Percentiles rank a stretch among this genome's conserved stretches.
phyloP scores from a whole-genome alignment of 2,797 vertebrate genomes.

The Naso thynnoides region DNA sequence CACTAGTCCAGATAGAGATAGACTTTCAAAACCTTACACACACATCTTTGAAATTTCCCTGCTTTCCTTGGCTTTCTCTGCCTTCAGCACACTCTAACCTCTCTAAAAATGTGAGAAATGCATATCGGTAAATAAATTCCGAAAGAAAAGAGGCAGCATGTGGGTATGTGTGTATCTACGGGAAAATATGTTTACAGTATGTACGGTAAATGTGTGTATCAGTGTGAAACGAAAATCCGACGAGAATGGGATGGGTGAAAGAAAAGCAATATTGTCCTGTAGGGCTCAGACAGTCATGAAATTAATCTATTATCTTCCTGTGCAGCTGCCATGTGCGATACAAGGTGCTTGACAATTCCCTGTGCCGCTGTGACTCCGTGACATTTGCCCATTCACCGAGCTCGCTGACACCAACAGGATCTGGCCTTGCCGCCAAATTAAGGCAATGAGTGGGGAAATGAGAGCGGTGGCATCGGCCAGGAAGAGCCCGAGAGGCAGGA shows the following conservation, averaged over 20 bases:
- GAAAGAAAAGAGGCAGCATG: constrained; percentile 22
- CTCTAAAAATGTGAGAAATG: constrained; percentile 28
- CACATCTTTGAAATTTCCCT: constrained; percentile 29
- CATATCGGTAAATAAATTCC: constrained; percentile 45
- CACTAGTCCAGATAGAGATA: constrained; percentile 23
- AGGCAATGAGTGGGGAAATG: constrained; percentile 83
- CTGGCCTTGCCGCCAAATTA: constrained; percentile 85
- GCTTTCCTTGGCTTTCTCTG: constrained; percentile 32
- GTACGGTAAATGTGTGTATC: constrained; percentile 61
- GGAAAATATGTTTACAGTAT: constrained; percentile 56
- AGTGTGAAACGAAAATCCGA: constrained; percentile 64
- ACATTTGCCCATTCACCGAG: constrained; percentile 85
- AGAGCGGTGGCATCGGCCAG: constrained; percentile 75
- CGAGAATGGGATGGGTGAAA: constrained; percentile 62
- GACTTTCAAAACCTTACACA: constrained; percentile 35
- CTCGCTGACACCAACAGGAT: constrained; percentile 88
- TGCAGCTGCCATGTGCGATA: constrained; percentile 84
- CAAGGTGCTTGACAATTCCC: constrained; percentile 85
- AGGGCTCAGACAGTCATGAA: constrained; percentile 85
- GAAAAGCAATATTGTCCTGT: constrained; percentile 84
- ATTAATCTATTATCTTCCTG: constrained; percentile 89
- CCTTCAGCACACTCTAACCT: constrained; percentile 43
- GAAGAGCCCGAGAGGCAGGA: constrained; percentile 83
- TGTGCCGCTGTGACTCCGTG: constrained; percentile 81
- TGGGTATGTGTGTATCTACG: constrained; percentile 40